A percentile compares a stretch with the other conserved stretches of the same genome.
Evolutionary conservation across 2,113 vertebrate genomes (phyloP).

Genomic region (Zootoca vivipara): DNA sequence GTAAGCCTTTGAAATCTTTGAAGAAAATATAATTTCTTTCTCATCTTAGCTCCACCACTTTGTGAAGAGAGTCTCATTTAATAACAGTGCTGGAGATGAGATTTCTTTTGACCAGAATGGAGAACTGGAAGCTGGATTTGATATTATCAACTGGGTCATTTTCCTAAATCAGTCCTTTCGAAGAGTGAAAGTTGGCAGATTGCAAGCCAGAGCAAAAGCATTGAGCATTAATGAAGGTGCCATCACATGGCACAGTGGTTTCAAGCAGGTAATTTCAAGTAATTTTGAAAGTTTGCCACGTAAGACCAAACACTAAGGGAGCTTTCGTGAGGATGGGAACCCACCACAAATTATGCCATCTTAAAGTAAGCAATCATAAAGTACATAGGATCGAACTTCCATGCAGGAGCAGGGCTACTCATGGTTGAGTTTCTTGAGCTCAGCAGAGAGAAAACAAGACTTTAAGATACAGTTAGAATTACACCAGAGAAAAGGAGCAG

Average conservation of each 20-base stretch:
- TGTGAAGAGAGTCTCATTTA: slow-evolving; percentile 12
- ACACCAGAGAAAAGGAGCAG: too few species aligned
- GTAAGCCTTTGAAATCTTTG: background rate
- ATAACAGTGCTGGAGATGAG: background rate
- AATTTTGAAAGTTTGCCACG: background rate
- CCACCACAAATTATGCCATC: too few species aligned
- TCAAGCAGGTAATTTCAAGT: background rate
- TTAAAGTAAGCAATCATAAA: too few species aligned
- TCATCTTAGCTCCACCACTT: background rate
- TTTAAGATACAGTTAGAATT: too few species aligned
- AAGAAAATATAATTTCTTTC: background rate
- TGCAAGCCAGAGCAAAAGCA: background rate
- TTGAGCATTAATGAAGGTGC: background rate
- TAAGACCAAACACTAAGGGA: too few species aligned
- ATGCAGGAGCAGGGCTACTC: too few species aligned
- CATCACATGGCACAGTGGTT: background rate
- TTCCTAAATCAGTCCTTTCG: slow-evolving; percentile 11
- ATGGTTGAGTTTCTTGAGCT: too few species aligned
- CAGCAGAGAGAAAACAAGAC: too few species aligned
- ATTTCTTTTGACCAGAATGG: background rate
- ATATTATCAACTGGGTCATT: background rate
- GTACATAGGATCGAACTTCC: too few species aligned
- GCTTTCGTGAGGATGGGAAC: too few species aligned
- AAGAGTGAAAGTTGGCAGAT: background rate
- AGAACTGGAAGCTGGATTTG: background rate